Evolutionary conservation across 2,113 vertebrate species (phyloP).

Genomic region (Pteronura brasiliensis): DNA sequence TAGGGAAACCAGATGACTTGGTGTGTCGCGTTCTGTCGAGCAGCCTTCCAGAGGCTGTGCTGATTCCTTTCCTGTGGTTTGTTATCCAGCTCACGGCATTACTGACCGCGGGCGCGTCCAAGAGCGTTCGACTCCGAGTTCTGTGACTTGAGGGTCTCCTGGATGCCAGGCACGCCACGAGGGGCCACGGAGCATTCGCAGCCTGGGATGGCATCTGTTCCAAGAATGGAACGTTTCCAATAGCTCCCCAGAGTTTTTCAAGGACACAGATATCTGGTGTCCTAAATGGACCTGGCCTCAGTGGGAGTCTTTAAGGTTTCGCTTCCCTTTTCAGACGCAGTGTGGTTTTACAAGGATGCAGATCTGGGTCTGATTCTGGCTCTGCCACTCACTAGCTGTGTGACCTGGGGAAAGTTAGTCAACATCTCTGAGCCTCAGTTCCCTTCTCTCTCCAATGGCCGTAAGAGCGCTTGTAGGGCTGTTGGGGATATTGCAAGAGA

Average conservation of each 20-base stretch:
- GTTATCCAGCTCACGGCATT: neutral
- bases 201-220: neutral
- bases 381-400: neutral
- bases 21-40: neutral
- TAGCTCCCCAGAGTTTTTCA: neutral
- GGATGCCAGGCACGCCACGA: neutral
- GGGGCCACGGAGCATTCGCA: fast-evolving
- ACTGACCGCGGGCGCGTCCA: neutral
- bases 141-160: neutral
- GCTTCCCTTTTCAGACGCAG: neutral
- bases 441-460: neutral
- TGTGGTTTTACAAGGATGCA: neutral
- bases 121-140: neutral
- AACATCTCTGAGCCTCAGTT: neutral
- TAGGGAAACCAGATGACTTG: neutral
- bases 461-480: neutral
- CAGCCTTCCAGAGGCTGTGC: neutral
- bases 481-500: neutral
- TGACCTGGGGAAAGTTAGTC: neutral
- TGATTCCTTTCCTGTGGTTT: neutral
- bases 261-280: neutral
- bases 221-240: neutral
- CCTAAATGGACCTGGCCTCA: neutral
- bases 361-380: neutral
- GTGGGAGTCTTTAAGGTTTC: neutral